Base-by-base conservation (phyloP, 1,140 invertebrate genomes). In the Alviniconcha marisindica region DNA sequence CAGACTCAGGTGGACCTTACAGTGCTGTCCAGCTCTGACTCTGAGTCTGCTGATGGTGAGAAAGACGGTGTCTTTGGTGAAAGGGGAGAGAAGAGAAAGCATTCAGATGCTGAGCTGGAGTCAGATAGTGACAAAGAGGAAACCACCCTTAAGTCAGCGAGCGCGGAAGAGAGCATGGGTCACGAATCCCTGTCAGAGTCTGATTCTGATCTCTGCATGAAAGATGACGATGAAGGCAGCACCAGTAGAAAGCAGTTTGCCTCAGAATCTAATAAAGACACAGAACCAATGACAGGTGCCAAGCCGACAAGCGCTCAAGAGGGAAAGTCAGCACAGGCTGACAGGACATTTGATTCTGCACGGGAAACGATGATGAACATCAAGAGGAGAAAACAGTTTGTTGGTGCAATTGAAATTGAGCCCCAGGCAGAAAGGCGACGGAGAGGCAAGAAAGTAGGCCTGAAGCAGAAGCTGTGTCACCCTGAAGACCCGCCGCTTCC, bases 381-480 rank as follows among this genome's bases (percentile, higher is more conserved):
- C 28, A 66, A 44, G 21, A 2, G 69, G 60, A 54, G 60, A 14
- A 44, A 28, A 4, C 15, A 2, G 0, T 21, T 28, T 15, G 40
- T 33, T 3, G 14, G 40, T 15, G 38, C n/a, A 2, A 60, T 66
- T 7, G 78, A 80, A 38, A 80, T 80, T 5, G 31, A 38, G 3
- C 36, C 60, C 31, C 54, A 31, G 78, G 44, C 78, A 80, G 78
- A 80, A 40, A 60, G n/a, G 14, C 33, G 78, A 21, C 38, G 56
- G 24, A 66, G 24, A 44, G 78, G 78, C 3, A 63, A 44, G 24
- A 28, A 44, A 36, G 31, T 24, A 24, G 38, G 56, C 7, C n/a
- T 66, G 38, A 33, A 80, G 2, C 78, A 80, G n/a, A 66, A 42
- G 56, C 36, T 66, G 2, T 60, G 40, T 31, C 1, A 42, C 2